Evolutionary conservation across 2,888 invertebrate genomes (phyloP).

Genomic region (Bellardia pandia): DNA sequence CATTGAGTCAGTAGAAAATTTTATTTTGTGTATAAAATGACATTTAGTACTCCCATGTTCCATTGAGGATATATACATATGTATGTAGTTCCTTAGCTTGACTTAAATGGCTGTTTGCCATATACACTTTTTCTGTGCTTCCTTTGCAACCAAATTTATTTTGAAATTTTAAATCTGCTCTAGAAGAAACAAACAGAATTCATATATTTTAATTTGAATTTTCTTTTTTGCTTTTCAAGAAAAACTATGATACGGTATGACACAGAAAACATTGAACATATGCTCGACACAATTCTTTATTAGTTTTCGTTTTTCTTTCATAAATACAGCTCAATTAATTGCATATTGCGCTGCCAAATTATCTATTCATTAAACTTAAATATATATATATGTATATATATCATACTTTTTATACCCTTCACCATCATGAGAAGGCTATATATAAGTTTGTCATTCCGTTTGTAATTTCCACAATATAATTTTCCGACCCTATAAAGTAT

Average conservation of each 20-base stretch:
- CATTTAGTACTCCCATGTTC: slow-evolving; percentile 64
- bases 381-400: no score
- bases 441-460: no score
- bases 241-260: neutral
- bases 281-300: no score
- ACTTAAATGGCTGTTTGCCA: slow-evolving; percentile 57
- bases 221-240: neutral
- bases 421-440: no score
- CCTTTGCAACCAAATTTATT: slow-evolving; percentile 46
- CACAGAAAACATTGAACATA: neutral
- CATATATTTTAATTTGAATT: neutral
- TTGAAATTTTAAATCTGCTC: slow-evolving; percentile 39
- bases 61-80: slow-evolving; percentile 46
- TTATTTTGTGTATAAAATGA: slow-evolving; percentile 52
- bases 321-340: neutral
- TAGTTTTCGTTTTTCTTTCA: no score
- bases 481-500: no score
- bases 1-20: slow-evolving; percentile 73
- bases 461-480: no score
- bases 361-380: no score
- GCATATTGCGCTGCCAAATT: neutral
- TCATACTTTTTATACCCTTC: no score
- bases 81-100: slow-evolving; percentile 8
- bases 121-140: slow-evolving; percentile 28
- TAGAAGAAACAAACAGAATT: neutral